Evolutionary conservation across 2,113 vertebrate genomes (phyloP).

Genomic region (Cinclus mexicanus): DNA sequence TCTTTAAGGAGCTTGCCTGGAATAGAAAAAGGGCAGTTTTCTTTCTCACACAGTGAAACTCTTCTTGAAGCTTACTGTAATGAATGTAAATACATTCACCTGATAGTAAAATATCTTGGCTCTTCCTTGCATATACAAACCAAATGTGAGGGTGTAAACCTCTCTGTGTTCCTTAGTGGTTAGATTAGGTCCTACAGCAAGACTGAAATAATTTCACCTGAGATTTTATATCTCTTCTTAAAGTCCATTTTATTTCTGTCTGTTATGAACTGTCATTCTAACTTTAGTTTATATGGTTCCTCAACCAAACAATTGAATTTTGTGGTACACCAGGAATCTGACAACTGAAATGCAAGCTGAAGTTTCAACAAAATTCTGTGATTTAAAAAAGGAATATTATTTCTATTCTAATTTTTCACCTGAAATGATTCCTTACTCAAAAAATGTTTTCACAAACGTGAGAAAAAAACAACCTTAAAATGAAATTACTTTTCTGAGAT

Average conservation of each 20-base stretch:
- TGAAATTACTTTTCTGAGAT: neutral
- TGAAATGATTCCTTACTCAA: neutral
- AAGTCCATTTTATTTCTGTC: neutral
- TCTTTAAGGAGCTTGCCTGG: neutral
- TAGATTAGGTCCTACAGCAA: neutral
- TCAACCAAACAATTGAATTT: neutral
- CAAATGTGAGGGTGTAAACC: neutral
- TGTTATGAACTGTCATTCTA: neutral
- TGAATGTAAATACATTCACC: neutral
- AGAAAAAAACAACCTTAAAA: neutral
- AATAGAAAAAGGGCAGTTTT: neutral
- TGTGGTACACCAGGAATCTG: neutral
- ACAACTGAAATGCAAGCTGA: neutral
- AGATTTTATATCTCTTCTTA: neutral
- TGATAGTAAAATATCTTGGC: neutral
- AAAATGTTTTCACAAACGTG: neutral
- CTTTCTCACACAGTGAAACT: neutral
- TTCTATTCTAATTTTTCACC: neutral
- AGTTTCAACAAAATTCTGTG: neutral
- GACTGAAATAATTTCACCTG: neutral
- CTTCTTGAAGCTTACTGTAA: neutral
- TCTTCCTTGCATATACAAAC: neutral
- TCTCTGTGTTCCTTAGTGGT: neutral
- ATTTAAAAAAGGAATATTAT: neutral
- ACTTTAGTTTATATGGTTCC: neutral